phyloP scores from a whole-genome alignment of 2,113 vertebrate genomes.

The Anhinga anhinga region DNA sequence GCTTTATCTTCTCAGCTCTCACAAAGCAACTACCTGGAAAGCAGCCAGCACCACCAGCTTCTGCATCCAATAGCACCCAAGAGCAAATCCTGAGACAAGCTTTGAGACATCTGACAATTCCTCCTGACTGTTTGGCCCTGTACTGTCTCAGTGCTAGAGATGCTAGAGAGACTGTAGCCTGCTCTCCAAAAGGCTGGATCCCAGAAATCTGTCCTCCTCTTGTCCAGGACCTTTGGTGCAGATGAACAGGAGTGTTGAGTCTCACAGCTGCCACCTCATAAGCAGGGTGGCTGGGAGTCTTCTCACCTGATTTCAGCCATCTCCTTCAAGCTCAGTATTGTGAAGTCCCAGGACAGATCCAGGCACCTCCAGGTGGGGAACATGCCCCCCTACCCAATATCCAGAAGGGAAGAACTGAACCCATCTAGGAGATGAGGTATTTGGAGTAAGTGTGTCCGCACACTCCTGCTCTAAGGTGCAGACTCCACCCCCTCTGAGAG shows the following conservation, averaged over 20 bases:
- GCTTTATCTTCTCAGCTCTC: background rate
- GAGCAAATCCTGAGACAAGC: background rate
- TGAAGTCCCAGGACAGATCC: background rate
- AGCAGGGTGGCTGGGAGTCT: background rate
- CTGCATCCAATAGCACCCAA: background rate
- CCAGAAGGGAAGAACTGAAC: background rate
- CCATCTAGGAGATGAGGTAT: background rate
- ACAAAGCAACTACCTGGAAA: background rate
- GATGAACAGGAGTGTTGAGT: background rate
- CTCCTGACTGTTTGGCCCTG: background rate
- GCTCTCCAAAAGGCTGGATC: background rate
- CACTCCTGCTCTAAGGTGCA: background rate
- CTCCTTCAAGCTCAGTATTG: background rate
- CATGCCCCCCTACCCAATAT: background rate
- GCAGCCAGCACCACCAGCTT: background rate
- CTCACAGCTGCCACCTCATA: background rate
- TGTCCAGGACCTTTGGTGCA: background rate
- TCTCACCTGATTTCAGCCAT: background rate
- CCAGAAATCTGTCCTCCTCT: background rate
- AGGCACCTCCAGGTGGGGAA: background rate
- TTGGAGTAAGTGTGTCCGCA: background rate
- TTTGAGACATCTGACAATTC: background rate
- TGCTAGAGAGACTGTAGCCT: background rate
- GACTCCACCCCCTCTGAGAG: background rate
- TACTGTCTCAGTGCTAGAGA: background rate